phyloP scores from a whole-genome alignment of 1,140 invertebrate species.

The Paraescarpia echinospica region DNA sequence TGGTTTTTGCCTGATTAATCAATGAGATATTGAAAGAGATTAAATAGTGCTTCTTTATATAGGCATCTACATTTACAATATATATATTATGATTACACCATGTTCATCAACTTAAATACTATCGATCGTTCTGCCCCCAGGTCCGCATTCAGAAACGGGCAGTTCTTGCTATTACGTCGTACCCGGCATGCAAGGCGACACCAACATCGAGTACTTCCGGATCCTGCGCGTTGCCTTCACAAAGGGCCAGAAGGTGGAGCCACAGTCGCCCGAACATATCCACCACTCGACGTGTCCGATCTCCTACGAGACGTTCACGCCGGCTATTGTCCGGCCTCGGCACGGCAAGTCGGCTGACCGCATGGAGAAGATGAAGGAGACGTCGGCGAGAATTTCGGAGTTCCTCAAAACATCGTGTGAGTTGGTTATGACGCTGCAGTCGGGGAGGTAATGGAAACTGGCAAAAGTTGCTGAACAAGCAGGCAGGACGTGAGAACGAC shows the following conservation, averaged over 20 bases:
- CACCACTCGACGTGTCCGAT: constrained; percentile 15
- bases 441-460: not conserved
- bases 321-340: constrained; percentile 21
- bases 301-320: constrained; percentile 31
- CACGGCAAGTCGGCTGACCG: constrained; percentile 18
- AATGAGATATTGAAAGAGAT: too few relatives aligned
- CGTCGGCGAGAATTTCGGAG: constrained; percentile 20
- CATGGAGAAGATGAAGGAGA: constrained; percentile 30
- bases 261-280: not conserved
- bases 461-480: too few relatives aligned
- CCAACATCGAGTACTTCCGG: constrained; percentile 26
- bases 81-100: too few relatives aligned
- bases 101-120: too few relatives aligned
- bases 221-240: constrained; percentile 26
- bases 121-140: constrained; percentile 7
- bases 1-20: too few relatives aligned
- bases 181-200: constrained; percentile 26
- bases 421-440: not conserved
- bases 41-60: too few relatives aligned
- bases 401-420: constrained; percentile 27
- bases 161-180: constrained; percentile 22
- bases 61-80: too few relatives aligned
- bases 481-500: too few relatives aligned
- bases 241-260: not conserved
- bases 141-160: constrained; percentile 26